Percentiles rank a stretch among this genome's conserved stretches.
These are phyloP conservation scores for Caenorhabditis briggsae DNA, from an alignment of 1,140 invertebrate species.

Conservation along the genomic window DNA sequence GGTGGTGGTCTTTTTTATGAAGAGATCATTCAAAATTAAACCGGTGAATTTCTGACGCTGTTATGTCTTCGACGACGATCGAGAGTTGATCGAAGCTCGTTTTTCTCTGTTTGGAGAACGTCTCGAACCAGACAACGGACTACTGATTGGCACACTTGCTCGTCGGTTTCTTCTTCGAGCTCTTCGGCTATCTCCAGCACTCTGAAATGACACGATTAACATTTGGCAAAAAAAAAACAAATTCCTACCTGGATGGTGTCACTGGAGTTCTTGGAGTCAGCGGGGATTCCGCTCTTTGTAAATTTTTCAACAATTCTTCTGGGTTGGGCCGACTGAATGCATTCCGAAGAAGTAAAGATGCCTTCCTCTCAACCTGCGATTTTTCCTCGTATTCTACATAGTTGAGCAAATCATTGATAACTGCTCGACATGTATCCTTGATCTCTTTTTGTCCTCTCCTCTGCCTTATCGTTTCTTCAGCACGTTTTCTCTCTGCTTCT, in stretches of 20 bases:
- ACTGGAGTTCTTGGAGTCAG: neutral
- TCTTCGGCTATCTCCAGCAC: conserved; percentile 28
- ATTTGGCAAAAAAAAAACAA: neutral
- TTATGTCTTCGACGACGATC: conserved; percentile 43
- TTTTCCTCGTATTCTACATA: conserved; percentile 40
- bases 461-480: neutral
- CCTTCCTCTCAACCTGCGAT: conserved; percentile 17
- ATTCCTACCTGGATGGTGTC: conserved; percentile 11
- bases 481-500: neutral
- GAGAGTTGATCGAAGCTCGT: conserved; percentile 28
- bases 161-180: conserved; percentile 19
- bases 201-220: neutral
- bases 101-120: conserved; percentile 40
- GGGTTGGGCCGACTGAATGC: conserved; percentile 32
- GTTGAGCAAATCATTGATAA: conserved; percentile 22
- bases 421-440: conserved; percentile 24
- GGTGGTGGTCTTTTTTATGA: neutral
- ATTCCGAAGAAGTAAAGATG: conserved; percentile 27
- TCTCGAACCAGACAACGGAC: conserved; percentile 46
- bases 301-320: neutral
- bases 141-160: conserved; percentile 27
- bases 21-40: conserved; percentile 17
- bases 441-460: neutral
- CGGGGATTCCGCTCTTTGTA: neutral
- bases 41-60: conserved; percentile 44